Evolutionary conservation across 2,797 vertebrate genomes (phyloP).

Genomic region (Margarornis squamiger): DNA sequence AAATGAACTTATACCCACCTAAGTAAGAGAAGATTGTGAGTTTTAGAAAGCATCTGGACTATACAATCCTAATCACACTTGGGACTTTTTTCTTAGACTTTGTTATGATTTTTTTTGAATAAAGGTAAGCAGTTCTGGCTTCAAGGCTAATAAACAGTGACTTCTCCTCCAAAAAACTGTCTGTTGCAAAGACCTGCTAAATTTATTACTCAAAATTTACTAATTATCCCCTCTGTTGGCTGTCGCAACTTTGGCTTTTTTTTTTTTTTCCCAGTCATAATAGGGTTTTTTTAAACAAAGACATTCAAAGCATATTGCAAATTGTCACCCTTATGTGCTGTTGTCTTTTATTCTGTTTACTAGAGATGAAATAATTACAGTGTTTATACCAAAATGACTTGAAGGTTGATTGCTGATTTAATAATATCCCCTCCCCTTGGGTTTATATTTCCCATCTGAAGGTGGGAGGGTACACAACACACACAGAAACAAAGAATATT

Average conservation of each 20-base stretch:
- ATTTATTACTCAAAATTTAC: conserved; percentile 10
- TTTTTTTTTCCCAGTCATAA: conserved; percentile 17
- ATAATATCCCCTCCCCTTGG: conserved; percentile 22
- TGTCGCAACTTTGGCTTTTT: not conserved
- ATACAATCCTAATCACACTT: not conserved
- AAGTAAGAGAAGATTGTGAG: not conserved
- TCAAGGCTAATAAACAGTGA: not conserved
- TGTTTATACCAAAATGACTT: conserved; percentile 48
- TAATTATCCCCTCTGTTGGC: not conserved
- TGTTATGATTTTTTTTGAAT: not conserved
- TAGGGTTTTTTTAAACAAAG: conserved; percentile 7
- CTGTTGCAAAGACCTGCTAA: conserved; percentile 13
- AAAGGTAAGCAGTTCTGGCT: not conserved
- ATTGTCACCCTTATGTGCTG: conserved; percentile 47
- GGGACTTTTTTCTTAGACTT: not conserved
- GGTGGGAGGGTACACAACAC: conserved; percentile 15
- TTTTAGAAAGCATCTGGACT: not conserved
- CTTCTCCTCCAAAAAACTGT: not conserved
- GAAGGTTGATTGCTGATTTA: conserved; percentile 52
- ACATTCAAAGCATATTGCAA: conserved; percentile 52
- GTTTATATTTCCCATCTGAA: conserved; percentile 47
- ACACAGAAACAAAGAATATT: conserved; percentile 24
- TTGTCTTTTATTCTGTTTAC: conserved; percentile 48
- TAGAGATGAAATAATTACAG: conserved; percentile 58
- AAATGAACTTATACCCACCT: not conserved